Evolutionary conservation across 2,113 vertebrate genomes (phyloP).

Genomic region (Copsychus sechellarum): DNA sequence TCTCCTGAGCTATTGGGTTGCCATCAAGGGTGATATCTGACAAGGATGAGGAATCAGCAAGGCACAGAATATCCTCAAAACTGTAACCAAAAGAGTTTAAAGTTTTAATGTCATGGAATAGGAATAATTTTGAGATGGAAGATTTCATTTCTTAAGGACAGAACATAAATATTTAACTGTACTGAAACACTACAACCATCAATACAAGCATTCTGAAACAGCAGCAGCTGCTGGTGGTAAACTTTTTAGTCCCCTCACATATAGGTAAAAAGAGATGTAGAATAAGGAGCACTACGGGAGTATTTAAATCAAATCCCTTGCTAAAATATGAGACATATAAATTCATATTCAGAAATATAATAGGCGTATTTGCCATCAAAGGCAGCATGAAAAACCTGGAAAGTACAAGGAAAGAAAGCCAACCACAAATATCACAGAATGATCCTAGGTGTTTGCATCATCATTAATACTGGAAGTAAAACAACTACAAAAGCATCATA

Average conservation of each 20-base stretch:
- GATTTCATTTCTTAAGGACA: not conserved
- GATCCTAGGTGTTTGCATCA: not conserved
- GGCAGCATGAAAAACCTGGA: not conserved
- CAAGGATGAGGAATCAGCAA: constrained; percentile 85
- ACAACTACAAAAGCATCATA: not conserved
- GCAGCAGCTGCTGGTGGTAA: not conserved
- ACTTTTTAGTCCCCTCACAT: not conserved
- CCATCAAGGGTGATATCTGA: constrained; percentile 97
- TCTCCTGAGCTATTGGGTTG: constrained; percentile 97
- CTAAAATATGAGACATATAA: not conserved
- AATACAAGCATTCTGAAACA: not conserved
- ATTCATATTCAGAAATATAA: not conserved
- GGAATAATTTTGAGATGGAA: constrained; percentile 13
- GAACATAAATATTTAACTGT: not conserved
- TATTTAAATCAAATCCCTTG: not conserved
- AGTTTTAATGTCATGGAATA: constrained; percentile 32
- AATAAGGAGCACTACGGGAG: not conserved
- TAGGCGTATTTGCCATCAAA: not conserved
- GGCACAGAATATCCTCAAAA: constrained; percentile 90
- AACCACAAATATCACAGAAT: not conserved
- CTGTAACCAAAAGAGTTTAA: constrained; percentile 72
- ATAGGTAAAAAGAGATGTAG: not conserved
- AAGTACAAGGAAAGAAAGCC: not conserved
- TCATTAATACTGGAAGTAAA: not conserved
- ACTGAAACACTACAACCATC: not conserved